A percentile compares a stretch with the other conserved stretches of the same genome.
These are phyloP conservation scores for Aphelenchoides fujianensis DNA, from an alignment of 1,140 invertebrate species.

Conservation along the genomic window DNA sequence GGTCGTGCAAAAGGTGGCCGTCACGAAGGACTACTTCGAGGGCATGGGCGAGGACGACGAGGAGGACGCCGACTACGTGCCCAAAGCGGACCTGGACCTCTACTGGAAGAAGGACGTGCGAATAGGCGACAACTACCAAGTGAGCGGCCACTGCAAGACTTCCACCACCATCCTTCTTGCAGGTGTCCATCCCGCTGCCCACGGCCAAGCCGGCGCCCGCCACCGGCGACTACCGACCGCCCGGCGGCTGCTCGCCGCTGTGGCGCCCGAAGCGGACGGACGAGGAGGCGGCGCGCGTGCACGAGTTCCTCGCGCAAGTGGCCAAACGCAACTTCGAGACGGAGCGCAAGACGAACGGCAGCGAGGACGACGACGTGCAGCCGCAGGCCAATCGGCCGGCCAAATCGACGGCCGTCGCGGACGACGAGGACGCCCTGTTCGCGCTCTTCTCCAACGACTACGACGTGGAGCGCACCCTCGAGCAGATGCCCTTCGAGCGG, in stretches of 20 bases:
- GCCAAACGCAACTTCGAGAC: background rate
- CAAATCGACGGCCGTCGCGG: conserved; percentile 15
- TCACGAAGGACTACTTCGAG: background rate
- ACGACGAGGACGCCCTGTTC: conserved; percentile 27
- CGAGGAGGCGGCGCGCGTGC: background rate
- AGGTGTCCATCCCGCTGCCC: background rate
- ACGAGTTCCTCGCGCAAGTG: background rate
- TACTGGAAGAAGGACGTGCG: conserved; percentile 29
- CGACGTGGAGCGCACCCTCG: conserved; percentile 8
- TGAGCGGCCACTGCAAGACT: background rate
- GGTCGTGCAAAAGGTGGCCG: background rate
- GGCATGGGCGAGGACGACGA: conserved; percentile 23
- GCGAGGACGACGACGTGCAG: too few relatives aligned
- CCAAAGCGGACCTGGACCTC: conserved; percentile 12
- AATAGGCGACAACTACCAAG: conserved; percentile 28
- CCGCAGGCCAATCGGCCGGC: conserved; percentile 8
- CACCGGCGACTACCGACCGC: background rate
- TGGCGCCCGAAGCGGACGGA: background rate
- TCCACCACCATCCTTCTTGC: background rate
- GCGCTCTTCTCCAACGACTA: conserved; percentile 16
- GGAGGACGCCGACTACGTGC: conserved; percentile 29
- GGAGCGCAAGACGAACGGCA: background rate
- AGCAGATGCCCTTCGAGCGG: background rate
- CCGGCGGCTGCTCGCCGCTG: background rate
- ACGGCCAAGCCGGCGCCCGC: background rate